A percentile compares a stretch with the other conserved stretches of the same genome.
phyloP scores from a whole-genome alignment of 2,113 vertebrate genomes.

The Siniperca chuatsi region DNA sequence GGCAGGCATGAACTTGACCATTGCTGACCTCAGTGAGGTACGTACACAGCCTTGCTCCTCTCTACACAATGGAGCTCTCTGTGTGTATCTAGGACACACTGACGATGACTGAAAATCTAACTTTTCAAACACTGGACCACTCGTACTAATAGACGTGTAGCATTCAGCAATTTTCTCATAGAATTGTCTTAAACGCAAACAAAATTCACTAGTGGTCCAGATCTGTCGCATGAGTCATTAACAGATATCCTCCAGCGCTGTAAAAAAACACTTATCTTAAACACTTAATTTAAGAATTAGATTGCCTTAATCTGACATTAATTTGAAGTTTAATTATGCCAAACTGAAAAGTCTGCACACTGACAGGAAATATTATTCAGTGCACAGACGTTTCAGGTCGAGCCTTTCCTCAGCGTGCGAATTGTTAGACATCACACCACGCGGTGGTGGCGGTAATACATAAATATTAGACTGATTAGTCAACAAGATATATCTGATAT shows the following conservation, averaged over 20 bases:
- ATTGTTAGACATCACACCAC: too few relatives aligned
- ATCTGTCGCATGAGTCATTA: neutral
- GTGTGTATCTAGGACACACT: neutral
- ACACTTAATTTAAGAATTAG: neutral
- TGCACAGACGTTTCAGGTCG: too few relatives aligned
- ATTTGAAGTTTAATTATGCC: too few relatives aligned
- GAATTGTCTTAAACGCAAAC: neutral
- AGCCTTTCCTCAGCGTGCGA: too few relatives aligned
- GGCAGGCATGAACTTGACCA: slow-evolving; percentile 98
- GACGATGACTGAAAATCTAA: neutral
- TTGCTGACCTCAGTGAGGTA: slow-evolving; percentile 99
- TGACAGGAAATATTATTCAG: too few relatives aligned
- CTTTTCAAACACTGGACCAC: neutral
- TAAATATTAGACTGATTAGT: too few relatives aligned
- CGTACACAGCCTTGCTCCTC: neutral
- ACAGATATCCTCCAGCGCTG: neutral
- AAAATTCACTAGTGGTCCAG: neutral
- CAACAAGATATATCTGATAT: too few relatives aligned
- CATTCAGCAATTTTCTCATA: neutral
- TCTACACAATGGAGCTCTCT: neutral
- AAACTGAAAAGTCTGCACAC: too few relatives aligned
- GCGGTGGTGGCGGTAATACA: too few relatives aligned
- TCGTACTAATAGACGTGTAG: too few relatives aligned
- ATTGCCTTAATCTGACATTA: too few relatives aligned
- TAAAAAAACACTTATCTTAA: too few relatives aligned